These are phyloP conservation scores for Pseudolycoriella hygida DNA, from an alignment of 2,888 invertebrate genomes.

Conservation along the genomic window DNA sequence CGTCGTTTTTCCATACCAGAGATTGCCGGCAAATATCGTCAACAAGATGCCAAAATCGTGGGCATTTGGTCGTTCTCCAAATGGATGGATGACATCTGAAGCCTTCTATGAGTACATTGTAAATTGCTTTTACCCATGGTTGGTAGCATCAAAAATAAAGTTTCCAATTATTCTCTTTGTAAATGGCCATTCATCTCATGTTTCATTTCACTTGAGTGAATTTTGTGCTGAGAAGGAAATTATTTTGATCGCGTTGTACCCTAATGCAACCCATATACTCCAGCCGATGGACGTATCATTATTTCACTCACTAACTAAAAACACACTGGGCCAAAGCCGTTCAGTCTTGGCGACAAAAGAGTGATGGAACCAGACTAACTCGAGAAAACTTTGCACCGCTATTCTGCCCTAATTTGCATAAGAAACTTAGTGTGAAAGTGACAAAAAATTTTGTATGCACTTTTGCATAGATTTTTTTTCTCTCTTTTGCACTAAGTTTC, in stretches of 20 bases:
- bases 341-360: constrained; percentile 6
- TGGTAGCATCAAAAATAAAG: constrained; percentile 16
- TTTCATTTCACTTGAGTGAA: constrained; percentile 18
- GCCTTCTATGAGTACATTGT: constrained; percentile 23
- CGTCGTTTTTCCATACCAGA: background rate
- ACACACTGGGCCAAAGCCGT: constrained; percentile 16
- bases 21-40: background rate
- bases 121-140: constrained; percentile 20
- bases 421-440: too few species aligned
- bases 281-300: constrained; percentile 24
- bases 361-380: background rate
- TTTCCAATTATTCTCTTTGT: constrained; percentile 22
- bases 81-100: constrained; percentile 23
- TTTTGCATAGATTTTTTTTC: too few species aligned
- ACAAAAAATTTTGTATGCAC: too few species aligned
- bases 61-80: constrained; percentile 18
- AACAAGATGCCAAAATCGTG: background rate
- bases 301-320: constrained; percentile 21
- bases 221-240: constrained; percentile 23
- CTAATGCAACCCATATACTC: constrained; percentile 23
- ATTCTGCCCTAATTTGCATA: too few species aligned
- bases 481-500: too few species aligned
- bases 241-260: constrained; percentile 19
- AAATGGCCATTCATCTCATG: constrained; percentile 22
- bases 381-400: constrained; percentile 2